Evolutionary conservation across 2,113 vertebrate species (phyloP), one percentile per base, ranked within the genome.

Genomic region (Zootoca vivipara): DNA sequence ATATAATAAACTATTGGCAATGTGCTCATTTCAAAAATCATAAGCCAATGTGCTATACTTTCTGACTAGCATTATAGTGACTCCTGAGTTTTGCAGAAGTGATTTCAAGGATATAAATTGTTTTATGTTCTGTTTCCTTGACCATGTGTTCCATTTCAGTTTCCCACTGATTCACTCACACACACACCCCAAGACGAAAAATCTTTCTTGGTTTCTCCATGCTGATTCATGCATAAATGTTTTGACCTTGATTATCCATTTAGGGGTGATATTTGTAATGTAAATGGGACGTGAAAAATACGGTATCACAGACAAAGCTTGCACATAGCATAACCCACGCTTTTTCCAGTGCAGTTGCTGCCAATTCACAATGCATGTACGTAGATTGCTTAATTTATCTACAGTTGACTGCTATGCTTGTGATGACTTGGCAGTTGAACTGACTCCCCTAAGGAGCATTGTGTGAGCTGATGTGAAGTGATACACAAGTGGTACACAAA

Each of bases 91-190:
- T 1, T 15, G 46, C 40, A 81, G 46, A 82, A 85, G 75, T 1
- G 1, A 77, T 74, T 72, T 81, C 74, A 87, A 87, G n/a, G 80
- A 38, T 2, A 62, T 0, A 0, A 42, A 64, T 87, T 85, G 0
- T 0, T 90, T 92, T 67, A 18, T 65, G 90, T 92, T 74, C 7
- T 42, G 1, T 3, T 65, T 1, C 1, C 80, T 85, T 87, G 69
- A 70, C 30, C 30, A 13, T n/a, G 69, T n/a, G 8, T 70, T 70
- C 30, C 69, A 70, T 70, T 70, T 30, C 28, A 70, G 30, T n/a
- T 70, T 70, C n/a, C 69, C 30, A 70, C 13, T 70, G 28, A 70
- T 30, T 70, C 0, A 12, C 2, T 8, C 3, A 28, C 82, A 90
- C 88, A 24, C 0, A 38, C 90, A 83, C 1, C 1, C 5, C 78